Evolutionary conservation across 2,888 invertebrate species (phyloP).

Genomic region (Alloplasta piceator): DNA sequence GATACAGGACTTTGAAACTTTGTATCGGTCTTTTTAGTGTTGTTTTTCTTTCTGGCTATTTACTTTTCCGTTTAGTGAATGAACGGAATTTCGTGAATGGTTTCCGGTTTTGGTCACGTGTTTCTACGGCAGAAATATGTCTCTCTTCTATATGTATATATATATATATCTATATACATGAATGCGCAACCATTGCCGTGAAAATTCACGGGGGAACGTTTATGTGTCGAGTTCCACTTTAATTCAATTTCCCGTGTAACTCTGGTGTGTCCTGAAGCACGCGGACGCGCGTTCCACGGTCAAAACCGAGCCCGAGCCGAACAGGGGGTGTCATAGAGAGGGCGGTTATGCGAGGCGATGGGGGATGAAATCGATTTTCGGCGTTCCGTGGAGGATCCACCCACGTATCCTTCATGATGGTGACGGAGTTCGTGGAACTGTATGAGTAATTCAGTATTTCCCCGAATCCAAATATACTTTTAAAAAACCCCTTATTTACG

Average conservation of each 20-base stretch:
- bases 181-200: not conserved
- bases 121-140: constrained; percentile 15
- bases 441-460: not conserved
- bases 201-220: constrained; percentile 44
- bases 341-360: not conserved
- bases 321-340: not conserved
- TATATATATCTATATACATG: not conserved
- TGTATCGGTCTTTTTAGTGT: not conserved
- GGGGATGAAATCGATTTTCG: constrained; percentile 40
- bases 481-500: too few species aligned
- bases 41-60: not conserved
- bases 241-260: constrained; percentile 54
- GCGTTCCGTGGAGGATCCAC: constrained; percentile 28
- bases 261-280: constrained; percentile 23
- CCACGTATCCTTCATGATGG: constrained; percentile 9
- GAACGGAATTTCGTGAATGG: constrained; percentile 42
- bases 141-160: not conserved
- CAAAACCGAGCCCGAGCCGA: constrained; percentile 21
- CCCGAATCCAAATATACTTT: too few species aligned
- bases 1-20: too few species aligned
- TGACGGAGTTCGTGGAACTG: not conserved
- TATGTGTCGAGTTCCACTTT: constrained; percentile 53
- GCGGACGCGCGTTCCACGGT: constrained; percentile 54
- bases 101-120: constrained; percentile 29
- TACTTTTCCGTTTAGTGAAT: constrained; percentile 19